Base-by-base conservation (phyloP, 2,888 invertebrate genomes). In the Napeogenes inachia region DNA sequence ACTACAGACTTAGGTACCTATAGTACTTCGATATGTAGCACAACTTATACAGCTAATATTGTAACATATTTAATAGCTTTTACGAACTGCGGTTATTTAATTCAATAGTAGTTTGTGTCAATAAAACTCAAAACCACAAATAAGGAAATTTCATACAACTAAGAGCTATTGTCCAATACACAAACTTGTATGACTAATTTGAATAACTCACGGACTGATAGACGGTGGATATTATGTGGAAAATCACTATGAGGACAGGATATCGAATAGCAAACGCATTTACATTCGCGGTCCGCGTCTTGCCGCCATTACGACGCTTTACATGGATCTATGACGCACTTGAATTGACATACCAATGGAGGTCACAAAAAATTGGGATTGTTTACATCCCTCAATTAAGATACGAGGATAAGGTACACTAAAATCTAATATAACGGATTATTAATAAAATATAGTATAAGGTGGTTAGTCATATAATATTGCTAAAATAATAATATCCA, bases 271-370 rank as follows among this genome's bases (percentile, higher is more conserved):
- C 61, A 61, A 62, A 60, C 66, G 65, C 68, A 70, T 69, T 70
- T 68, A 68, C 68, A 70, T 70, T 66, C 70, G 61, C 64, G 63
- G 60, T 60, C 64, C 45, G 57, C 65, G 65, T 46, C 62, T 59
- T 62, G 60, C 64, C 57, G 63, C 64, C 64, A 64, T 64, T 67
- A 60, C 61, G 67, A 60, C 61, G 67, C 45, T 59, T 47, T 35
- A 64, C 68, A 42, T 59, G 45, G 66, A 64, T 56, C 13, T 56
- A 58, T 21, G 35, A 13, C 57, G 12, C 10, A 54, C 45, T 21
- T 21, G 21, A 21, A 21, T 21, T 21, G 21, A 21, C 21, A 21
- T 21, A 21, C 21, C 21, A 21, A 21, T 21, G 21, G 21, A 21
- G 21, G 21, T 21, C 21, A 21, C 21, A 21, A 21, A 21, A 21